phyloP scores from a whole-genome alignment of 2,888 invertebrate species.

The Oscheius sp. region DNA sequence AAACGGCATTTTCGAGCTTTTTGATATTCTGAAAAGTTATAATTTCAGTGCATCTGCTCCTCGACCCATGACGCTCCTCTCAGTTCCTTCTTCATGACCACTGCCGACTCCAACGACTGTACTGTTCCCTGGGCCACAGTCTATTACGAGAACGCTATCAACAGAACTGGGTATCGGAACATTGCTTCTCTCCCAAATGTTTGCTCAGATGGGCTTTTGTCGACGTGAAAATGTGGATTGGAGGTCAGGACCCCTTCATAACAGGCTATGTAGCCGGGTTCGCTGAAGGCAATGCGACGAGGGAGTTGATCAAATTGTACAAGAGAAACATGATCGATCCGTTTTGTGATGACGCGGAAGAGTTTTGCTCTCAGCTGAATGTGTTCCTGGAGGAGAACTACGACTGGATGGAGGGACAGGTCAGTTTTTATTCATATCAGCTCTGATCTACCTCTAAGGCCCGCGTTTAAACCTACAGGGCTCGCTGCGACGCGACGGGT shows the following conservation, averaged over 20 bases:
- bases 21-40: too few species aligned
- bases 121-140: constrained; percentile 51
- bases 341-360: constrained; percentile 68
- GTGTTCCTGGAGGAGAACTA: constrained; percentile 64
- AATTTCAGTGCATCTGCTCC: neutral
- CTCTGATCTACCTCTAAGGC: neutral
- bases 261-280: constrained; percentile 69
- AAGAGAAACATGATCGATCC: constrained; percentile 64
- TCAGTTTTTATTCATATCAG: neutral
- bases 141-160: constrained; percentile 50
- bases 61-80: neutral
- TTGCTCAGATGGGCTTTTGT: constrained; percentile 60
- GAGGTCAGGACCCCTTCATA: constrained; percentile 53
- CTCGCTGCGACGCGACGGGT: too few species aligned
- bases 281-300: constrained; percentile 65
- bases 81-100: neutral
- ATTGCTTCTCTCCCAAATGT: neutral
- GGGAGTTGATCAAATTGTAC: constrained; percentile 60
- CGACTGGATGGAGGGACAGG: constrained; percentile 54
- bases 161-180: constrained; percentile 52
- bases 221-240: constrained; percentile 54
- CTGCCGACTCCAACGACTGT: constrained; percentile 31
- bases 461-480: too few species aligned
- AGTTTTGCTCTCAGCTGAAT: constrained; percentile 65
- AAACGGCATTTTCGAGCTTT: too few species aligned